Base-by-base conservation (phyloP, 2,797 vertebrate species). In the Falco cherrug region DNA sequence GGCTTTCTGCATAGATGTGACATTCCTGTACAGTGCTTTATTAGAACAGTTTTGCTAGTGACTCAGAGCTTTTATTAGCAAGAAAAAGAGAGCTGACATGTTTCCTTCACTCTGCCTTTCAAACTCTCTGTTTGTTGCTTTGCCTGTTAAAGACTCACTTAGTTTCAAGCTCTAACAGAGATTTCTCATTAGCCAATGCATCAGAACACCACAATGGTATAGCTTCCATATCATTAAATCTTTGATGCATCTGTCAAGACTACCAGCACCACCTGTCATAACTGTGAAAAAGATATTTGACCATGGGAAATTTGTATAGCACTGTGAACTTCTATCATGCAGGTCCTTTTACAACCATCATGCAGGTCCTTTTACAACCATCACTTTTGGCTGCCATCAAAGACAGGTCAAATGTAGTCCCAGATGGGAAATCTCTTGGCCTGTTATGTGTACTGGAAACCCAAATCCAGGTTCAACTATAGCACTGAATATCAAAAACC, bases 141-240 rank as follows among this genome's bases (percentile, higher is more conserved):
- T 91, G 39, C 64, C 60, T 85, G 51, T 56, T 83, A 91, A 95
- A 95, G 65, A 50, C 79, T 93, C 53, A 25, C 87, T 95, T 59
- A 92, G 71, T 91, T 96, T 95, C 90, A 95, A 83, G 37, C 64
- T 94, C 93, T 84, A 80, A 12, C 87, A 93, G 89, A 91, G 93
- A 93, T 87, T 95, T 96, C 87, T 94, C 79, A 85, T 94, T 95
- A 95, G 85, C 60, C 53, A 87, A 64, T 0, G 0, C 87, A 74
- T 94, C 60, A 87, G 89, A 95, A 83, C 87, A 74, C 60, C 50
- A 61, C 78, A 74, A 77, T 70, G 73, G 87, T 87, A 76, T 65
- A 87, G 89, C 89, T 94, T 95, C 91, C 78, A 41, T 94, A 28
- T 85, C 84, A 89, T 94, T 96, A 94, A 92, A 68, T 93, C 82